Percentiles rank a stretch among this genome's conserved stretches.
These are phyloP conservation scores for Bombus ignitus DNA, from an alignment of 1,140 invertebrate species.

Conservation along the genomic window DNA sequence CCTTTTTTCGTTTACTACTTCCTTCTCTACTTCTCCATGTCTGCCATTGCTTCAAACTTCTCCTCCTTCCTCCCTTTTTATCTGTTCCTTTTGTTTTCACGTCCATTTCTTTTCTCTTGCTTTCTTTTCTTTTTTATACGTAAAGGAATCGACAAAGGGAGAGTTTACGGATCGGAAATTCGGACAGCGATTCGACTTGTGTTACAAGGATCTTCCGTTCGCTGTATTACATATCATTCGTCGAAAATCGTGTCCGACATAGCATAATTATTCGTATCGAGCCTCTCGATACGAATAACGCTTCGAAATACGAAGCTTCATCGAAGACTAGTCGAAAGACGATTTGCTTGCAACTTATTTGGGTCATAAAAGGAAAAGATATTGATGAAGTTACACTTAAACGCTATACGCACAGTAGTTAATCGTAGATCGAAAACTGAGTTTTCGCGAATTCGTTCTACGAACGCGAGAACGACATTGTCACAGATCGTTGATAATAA, in stretches of 20 bases:
- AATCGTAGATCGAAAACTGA: constrained; percentile 24
- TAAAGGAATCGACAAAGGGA: constrained; percentile 16
- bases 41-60: neutral
- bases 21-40: neutral
- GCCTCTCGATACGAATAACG: neutral
- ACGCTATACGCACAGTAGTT: neutral
- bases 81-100: neutral
- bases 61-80: neutral
- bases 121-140: neutral
- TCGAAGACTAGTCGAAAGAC: constrained; percentile 40
- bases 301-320: neutral
- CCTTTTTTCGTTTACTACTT: too few species aligned
- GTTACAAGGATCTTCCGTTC: neutral
- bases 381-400: neutral
- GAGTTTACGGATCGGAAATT: neutral
- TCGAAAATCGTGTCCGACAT: neutral
- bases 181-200: neutral
- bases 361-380: constrained; percentile 64
- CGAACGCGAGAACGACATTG: constrained; percentile 29
- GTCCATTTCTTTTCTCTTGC: neutral
- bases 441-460: constrained; percentile 36
- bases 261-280: neutral
- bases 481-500: constrained; percentile 37
- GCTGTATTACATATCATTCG: neutral
- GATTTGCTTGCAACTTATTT: constrained; percentile 46